These are phyloP conservation scores for Tetraodon nigroviridis DNA, from an alignment of 2,113 vertebrate species.

Conservation along the genomic window DNA sequence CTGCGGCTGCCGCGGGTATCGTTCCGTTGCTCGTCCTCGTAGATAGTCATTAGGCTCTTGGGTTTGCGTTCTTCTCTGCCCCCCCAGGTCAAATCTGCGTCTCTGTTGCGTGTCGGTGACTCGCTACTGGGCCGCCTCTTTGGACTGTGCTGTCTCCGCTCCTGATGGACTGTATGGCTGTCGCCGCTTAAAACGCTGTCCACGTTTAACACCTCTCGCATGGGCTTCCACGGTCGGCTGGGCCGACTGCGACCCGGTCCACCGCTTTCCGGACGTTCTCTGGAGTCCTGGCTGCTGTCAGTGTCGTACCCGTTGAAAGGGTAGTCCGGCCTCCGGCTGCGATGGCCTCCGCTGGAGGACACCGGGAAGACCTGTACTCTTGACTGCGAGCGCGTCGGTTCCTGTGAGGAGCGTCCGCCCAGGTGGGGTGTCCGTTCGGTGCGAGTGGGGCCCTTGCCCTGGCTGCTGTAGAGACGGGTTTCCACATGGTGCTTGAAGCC, in stretches of 20 bases:
- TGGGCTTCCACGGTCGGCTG: constrained; percentile 83
- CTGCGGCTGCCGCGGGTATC: constrained; percentile 80
- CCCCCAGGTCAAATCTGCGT: constrained; percentile 65
- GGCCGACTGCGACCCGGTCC: constrained; percentile 65
- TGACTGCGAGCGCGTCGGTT: constrained; percentile 40
- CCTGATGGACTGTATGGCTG: constrained; percentile 8
- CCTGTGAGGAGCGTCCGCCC: constrained; percentile 53
- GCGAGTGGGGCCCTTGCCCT: constrained; percentile 79
- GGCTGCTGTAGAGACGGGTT: constrained; percentile 78
- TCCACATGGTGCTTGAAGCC: constrained; percentile 76
- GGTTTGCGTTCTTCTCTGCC: constrained; percentile 78
- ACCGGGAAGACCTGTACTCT: constrained; percentile 54
- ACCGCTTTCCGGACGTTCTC: constrained; percentile 68
- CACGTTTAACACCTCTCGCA: constrained; percentile 87
- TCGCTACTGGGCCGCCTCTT: constrained; percentile 64
- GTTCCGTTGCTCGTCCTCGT: constrained; percentile 87
- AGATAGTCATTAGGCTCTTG: constrained; percentile 90
- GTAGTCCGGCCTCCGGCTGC: constrained; percentile 57
- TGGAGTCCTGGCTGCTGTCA: constrained; percentile 86
- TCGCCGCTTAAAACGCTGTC: constrained; percentile 83
- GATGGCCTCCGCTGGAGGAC: constrained; percentile 15
- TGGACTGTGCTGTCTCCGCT: constrained; percentile 74
- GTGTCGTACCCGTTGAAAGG: constrained; percentile 82
- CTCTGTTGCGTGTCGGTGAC: constrained; percentile 60
- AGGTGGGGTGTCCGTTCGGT: constrained; percentile 63